Conservation (phyloP, 2,888 invertebrate genomes). For the Drosophila mettleri region DNA sequence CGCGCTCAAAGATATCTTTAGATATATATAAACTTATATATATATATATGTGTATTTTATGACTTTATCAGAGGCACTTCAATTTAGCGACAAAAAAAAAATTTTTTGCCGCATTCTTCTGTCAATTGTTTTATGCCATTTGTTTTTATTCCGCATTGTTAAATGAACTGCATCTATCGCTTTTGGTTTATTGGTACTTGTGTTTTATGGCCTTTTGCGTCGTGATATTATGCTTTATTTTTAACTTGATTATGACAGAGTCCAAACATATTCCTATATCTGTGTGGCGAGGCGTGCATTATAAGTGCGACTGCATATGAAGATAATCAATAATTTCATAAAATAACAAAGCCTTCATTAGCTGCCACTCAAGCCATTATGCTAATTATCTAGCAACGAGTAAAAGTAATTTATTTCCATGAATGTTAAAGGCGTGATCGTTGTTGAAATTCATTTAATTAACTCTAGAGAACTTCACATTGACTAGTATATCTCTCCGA, state of each 20-base stretch:
- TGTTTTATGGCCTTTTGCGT: slow-evolving; percentile 29
- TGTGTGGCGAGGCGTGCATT: neutral
- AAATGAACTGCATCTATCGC: slow-evolving; percentile 56
- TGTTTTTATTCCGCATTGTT: slow-evolving; percentile 23
- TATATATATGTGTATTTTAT: slow-evolving; percentile 44
- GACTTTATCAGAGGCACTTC: slow-evolving; percentile 68
- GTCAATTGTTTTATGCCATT: slow-evolving; percentile 53
- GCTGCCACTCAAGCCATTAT: slow-evolving; percentile 36
- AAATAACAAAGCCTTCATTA: slow-evolving; percentile 28
- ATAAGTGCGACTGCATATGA: slow-evolving; percentile 26
- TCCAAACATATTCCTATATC: slow-evolving; percentile 14
- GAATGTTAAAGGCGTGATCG: slow-evolving; percentile 35
- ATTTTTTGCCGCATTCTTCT: slow-evolving; percentile 66
- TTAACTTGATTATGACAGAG: slow-evolving; percentile 66
- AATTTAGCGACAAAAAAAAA: slow-evolving; percentile 54
- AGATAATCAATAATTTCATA: slow-evolving; percentile 53
- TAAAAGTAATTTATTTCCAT: slow-evolving; percentile 15
- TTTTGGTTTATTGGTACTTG: slow-evolving; percentile 21
- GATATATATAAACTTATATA: neutral
- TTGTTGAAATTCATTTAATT: slow-evolving; percentile 37
- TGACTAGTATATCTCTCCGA: slow-evolving; percentile 2
- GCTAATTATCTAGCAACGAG: slow-evolving; percentile 35
- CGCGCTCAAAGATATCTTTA: slow-evolving; percentile 23
- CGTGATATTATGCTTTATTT: slow-evolving; percentile 68
- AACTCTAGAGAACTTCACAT: slow-evolving; percentile 30